phyloP scores from a whole-genome alignment of 2,888 invertebrate species.

The Mechanitis mazaeus region DNA sequence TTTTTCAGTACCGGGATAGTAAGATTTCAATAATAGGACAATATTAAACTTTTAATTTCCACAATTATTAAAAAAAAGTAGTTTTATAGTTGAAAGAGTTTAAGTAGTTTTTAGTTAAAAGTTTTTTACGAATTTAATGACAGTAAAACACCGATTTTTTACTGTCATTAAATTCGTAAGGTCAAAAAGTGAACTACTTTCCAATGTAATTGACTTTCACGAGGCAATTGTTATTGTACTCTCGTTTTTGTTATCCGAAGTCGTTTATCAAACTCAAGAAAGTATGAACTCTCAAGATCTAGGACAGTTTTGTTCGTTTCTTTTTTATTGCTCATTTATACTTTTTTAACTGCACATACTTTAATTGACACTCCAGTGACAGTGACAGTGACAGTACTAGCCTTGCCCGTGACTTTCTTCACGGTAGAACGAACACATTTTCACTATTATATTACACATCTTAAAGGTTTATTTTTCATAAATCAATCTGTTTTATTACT shows the following conservation, averaged over 20 bases:
- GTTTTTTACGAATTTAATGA: too few relatives aligned
- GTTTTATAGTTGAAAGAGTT: too few relatives aligned
- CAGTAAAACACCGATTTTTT: slow-evolving; percentile 11
- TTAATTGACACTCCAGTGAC: not conserved
- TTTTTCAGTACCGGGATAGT: too few relatives aligned
- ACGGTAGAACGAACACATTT: not conserved
- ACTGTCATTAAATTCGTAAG: slow-evolving; percentile 47
- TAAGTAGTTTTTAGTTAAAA: too few relatives aligned
- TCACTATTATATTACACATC: too few relatives aligned
- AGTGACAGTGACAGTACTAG: not conserved
- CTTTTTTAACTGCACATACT: not conserved
- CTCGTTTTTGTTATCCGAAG: slow-evolving; percentile 56
- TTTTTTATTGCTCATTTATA: not conserved
- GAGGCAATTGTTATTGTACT: slow-evolving; percentile 56
- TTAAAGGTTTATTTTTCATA: too few relatives aligned
- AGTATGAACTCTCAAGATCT: slow-evolving; percentile 21
- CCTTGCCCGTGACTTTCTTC: not conserved
- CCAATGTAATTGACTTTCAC: slow-evolving; percentile 68
- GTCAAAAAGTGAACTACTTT: slow-evolving; percentile 59
- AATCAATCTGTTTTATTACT: too few relatives aligned
- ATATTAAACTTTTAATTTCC: too few relatives aligned
- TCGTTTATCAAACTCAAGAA: slow-evolving; percentile 44
- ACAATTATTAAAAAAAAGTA: too few relatives aligned
- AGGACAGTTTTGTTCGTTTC: not conserved
- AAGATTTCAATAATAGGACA: too few relatives aligned